These are phyloP conservation scores for Neodiprion lecontei DNA, from an alignment of 1,140 invertebrate species.

Conservation along the genomic window DNA sequence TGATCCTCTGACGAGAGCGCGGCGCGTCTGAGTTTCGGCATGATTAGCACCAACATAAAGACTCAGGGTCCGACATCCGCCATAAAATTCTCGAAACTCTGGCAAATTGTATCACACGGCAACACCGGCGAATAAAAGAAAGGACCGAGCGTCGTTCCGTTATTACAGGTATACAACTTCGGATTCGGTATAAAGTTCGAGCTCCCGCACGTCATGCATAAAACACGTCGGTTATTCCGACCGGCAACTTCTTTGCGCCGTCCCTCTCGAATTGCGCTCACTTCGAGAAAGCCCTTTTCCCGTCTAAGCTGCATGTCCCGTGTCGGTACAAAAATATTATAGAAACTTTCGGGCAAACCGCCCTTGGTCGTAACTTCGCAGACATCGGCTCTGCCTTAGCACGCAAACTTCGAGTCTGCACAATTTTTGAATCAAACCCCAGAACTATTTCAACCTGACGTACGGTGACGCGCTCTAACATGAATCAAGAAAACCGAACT, in stretches of 20 bases:
- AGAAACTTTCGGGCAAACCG: background rate
- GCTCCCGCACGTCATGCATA: background rate
- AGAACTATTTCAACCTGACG: no score
- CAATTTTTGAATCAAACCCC: no score
- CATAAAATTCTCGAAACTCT: background rate
- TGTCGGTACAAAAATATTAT: background rate
- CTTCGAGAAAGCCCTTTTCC: background rate
- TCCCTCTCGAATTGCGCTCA: background rate
- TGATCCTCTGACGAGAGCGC: background rate
- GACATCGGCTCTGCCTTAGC: background rate
- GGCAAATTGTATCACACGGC: background rate
- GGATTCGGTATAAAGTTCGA: background rate
- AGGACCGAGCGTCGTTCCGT: background rate
- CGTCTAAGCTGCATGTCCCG: background rate
- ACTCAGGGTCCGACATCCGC: background rate
- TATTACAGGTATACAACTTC: background rate
- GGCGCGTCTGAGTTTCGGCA: constrained; percentile 1
- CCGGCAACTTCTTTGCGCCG: background rate
- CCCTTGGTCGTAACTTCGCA: background rate
- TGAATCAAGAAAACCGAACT: no score
- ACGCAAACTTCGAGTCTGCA: background rate
- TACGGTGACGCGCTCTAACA: no score
- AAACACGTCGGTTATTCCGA: background rate
- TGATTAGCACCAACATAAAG: constrained; percentile 1
- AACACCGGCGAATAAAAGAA: background rate